These are phyloP conservation scores for Andrena trimmerana DNA, from an alignment of 2,888 invertebrate genomes.

Conservation along the genomic window DNA sequence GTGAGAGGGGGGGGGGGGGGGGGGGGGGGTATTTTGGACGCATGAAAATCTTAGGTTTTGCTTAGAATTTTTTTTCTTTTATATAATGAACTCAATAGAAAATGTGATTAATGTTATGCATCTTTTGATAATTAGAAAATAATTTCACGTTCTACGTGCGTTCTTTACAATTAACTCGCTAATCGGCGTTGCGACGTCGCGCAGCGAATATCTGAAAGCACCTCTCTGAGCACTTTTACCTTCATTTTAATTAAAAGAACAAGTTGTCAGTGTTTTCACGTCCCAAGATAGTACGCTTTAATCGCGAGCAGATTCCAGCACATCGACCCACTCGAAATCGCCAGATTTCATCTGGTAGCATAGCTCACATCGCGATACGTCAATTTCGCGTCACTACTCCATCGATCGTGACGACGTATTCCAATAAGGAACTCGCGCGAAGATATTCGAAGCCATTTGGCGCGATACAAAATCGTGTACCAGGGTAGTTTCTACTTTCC, in stretches of 20 bases:
- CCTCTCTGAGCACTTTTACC: no score
- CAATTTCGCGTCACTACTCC: conserved; percentile 36
- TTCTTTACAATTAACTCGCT: no score
- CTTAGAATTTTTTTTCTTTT: no score
- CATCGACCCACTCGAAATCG: conserved; percentile 27
- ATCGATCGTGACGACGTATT: conserved; percentile 18
- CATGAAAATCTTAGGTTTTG: no score
- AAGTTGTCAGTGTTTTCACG: neutral
- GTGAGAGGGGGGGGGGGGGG: no score
- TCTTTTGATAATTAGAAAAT: no score
- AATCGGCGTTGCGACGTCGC: no score
- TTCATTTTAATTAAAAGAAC: neutral
- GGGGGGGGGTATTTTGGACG: no score
- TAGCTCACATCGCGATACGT: conserved; percentile 41
- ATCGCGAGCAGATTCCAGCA: neutral
- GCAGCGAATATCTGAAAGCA: no score
- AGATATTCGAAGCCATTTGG: neutral
- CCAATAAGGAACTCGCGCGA: conserved; percentile 17
- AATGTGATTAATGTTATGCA: no score
- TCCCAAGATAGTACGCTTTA: neutral
- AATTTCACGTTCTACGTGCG: no score
- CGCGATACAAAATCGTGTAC: conserved; percentile 36
- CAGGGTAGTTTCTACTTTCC: conserved; percentile 24
- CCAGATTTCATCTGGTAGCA: conserved; percentile 26
- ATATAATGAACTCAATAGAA: no score